Conservation (phyloP, 2,797 vertebrate species). For the Novumbra hubbsi region DNA sequence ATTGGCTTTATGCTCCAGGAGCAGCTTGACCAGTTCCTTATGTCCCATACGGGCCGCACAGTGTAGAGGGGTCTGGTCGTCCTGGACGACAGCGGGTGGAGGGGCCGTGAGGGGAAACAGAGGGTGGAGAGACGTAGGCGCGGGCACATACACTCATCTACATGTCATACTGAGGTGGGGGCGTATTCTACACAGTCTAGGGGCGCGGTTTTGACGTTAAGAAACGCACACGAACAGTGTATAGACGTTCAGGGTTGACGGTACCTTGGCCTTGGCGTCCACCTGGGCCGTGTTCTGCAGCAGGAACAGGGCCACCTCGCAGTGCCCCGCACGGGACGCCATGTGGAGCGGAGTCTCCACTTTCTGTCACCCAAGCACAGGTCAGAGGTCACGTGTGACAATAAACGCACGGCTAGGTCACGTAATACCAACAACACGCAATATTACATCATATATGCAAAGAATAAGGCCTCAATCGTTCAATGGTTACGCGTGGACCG, state of each 20-base stretch:
- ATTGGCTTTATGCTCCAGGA: constrained; percentile 83
- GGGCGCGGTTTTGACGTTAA: too few relatives aligned
- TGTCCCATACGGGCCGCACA: constrained; percentile 94
- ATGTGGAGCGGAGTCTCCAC: constrained; percentile 97
- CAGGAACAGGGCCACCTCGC: constrained; percentile 90
- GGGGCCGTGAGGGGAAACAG: not conserved
- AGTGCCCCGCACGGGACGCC: constrained; percentile 93
- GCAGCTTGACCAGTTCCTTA: constrained; percentile 85
- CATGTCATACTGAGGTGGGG: not conserved
- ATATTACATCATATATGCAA: not conserved
- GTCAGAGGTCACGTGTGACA: constrained; percentile 22
- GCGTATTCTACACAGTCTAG: too few relatives aligned
- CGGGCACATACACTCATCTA: not conserved
- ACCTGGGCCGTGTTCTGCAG: constrained; percentile 94
- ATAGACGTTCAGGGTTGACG: not conserved
- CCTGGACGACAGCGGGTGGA: constrained; percentile 64
- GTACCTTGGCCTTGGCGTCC: constrained; percentile 93
- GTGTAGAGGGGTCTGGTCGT: constrained; percentile 95
- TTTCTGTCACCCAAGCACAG: constrained; percentile 73
- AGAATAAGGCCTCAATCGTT: not conserved
- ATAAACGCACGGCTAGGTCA: not conserved
- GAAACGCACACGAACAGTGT: not conserved
- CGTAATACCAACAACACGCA: not conserved
- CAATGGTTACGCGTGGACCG: not conserved
- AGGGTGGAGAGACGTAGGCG: not conserved